Percentiles rank a stretch among this genome's conserved stretches.
phyloP scores from a whole-genome alignment of 2,888 invertebrate genomes.

The Acanthosepion esculentum region DNA sequence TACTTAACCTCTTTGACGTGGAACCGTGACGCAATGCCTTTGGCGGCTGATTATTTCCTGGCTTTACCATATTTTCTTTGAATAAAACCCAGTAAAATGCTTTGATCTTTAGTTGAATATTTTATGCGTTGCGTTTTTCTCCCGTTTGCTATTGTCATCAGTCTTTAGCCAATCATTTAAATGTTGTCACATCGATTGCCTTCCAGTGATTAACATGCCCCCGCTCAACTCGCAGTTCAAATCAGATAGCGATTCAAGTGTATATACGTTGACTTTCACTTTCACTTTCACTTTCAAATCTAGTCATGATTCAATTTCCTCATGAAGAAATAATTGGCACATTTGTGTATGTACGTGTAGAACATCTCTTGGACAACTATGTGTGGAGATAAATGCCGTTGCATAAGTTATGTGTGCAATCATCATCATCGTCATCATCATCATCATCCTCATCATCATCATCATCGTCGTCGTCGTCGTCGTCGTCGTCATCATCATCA shows the following conservation, averaged over 20 bases:
- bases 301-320: not conserved
- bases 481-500: too few species aligned
- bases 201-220: not conserved
- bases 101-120: not conserved
- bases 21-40: not conserved
- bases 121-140: not conserved
- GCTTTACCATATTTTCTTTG: not conserved
- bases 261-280: not conserved
- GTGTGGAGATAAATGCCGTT: too few species aligned
- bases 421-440: too few species aligned
- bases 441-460: too few species aligned
- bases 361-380: too few species aligned
- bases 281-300: conserved; percentile 17
- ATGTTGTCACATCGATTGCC: not conserved
- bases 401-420: too few species aligned
- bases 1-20: not conserved
- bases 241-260: not conserved
- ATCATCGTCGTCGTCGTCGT: too few species aligned
- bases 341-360: too few species aligned
- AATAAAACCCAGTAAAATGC: not conserved
- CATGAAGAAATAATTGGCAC: too few species aligned
- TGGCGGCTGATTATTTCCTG: not conserved
- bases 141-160: not conserved
- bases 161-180: not conserved
- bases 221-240: not conserved